Evolutionary conservation across 35 echinoderm and acorn worm species (phyloP), one percentile per base, ranked within the genome.

Genomic region (Diadema setosum): DNA sequence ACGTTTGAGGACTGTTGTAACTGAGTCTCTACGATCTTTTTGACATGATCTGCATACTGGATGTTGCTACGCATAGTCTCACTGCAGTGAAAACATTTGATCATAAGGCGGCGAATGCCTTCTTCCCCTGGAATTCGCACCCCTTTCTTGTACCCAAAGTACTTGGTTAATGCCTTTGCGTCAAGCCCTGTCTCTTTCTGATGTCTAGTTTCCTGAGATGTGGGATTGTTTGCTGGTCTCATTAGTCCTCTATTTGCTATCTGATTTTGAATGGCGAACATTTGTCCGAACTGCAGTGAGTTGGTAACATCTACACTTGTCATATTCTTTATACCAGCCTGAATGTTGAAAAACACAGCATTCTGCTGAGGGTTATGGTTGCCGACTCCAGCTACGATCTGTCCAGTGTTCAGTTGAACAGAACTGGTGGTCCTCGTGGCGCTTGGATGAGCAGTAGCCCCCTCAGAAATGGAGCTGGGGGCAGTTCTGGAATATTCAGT

Each of bases 31-130:
- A 86, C 67, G 57, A 87, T 86, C 25, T 92, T 86, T 75, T 87
- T 92, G 50, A 92, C 75, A 18, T 92, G 90, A 23, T 75, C 42
- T 39, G 86, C 86, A 58, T 87, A 92, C 48, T 63, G 50, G 6
- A 92, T 46, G 39, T 92, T 92, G 46, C 65, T 87, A 11, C 46
- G 30, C 46, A 92, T 82, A 20, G 56, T 60, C 26, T 87, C 75
- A 15, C 81, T 87, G 43, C 90, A 92, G 26, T 87, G 84, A 81
- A 87, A 87, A 41, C 90, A 92, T 18, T 75, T 58, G 46, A 92
- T 87, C 26, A 65, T 90, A 20, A 61, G 46, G 26, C 56, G 81
- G 17, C 48, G 64, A 7, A 45, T 75, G 14, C 36, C 64, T 23
- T 87, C 85, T 11, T 87, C 85, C 36, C 25, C 65, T 63, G 49